phyloP scores from a whole-genome alignment of 2,113 vertebrate genomes.

The Romanogobio albipinnatus region DNA sequence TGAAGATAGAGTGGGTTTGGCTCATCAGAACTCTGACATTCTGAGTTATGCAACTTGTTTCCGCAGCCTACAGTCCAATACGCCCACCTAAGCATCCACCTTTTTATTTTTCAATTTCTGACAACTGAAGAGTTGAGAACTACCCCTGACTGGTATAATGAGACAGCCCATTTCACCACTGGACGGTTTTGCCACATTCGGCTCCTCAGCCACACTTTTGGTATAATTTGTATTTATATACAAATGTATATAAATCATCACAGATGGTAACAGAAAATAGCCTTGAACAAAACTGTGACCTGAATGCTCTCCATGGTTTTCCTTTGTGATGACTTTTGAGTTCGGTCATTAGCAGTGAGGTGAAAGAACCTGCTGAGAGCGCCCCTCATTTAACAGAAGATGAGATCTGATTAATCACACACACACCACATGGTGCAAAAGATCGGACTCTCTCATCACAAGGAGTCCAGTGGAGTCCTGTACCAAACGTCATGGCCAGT shows the following conservation, averaged over 20 bases:
- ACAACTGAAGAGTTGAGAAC: not conserved
- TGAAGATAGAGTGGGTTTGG: slow-evolving; percentile 50
- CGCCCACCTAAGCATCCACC: slow-evolving; percentile 70
- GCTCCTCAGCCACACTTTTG: not conserved
- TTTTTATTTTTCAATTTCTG: slow-evolving; percentile 58
- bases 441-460: not conserved
- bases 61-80: slow-evolving; percentile 69
- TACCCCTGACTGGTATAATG: slow-evolving; percentile 1
- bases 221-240: too few species aligned
- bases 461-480: not conserved
- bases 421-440: not conserved
- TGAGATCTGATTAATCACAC: slow-evolving; percentile 15
- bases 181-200: not conserved
- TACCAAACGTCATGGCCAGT: not conserved
- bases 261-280: not conserved
- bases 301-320: not conserved
- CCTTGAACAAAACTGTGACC: slow-evolving; percentile 9
- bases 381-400: not conserved
- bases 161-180: not conserved
- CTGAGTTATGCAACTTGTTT: slow-evolving; percentile 74
- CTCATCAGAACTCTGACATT: slow-evolving; percentile 68
- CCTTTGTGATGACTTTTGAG: slow-evolving; percentile 2
- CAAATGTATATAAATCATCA: not conserved
- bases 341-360: slow-evolving; percentile 9
- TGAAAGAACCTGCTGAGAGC: slow-evolving; percentile 5